phyloP scores from a whole-genome alignment of 2,888 invertebrate species.

The Hydrotaea diabolus region DNA sequence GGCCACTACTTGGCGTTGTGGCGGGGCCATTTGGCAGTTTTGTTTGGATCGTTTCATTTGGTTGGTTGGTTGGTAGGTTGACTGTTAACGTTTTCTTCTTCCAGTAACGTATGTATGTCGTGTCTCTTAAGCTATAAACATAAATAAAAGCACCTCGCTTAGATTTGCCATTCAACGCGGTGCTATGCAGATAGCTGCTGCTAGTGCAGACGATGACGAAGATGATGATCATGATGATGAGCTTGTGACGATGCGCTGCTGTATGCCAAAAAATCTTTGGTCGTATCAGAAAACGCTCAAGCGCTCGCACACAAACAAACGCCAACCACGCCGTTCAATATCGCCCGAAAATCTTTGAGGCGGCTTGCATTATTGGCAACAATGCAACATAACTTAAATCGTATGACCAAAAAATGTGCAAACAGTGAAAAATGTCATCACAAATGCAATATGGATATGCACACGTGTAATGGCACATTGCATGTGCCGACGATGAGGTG shows the following conservation, averaged over 20 bases:
- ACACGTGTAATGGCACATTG: background rate
- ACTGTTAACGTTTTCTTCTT: constrained; percentile 4
- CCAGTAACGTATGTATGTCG: constrained; percentile 65
- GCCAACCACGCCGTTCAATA: too few species aligned
- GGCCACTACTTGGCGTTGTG: constrained; percentile 26
- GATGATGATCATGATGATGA: constrained; percentile 27
- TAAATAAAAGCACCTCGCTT: constrained; percentile 77
- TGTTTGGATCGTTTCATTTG: background rate
- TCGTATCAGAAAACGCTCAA: too few species aligned
- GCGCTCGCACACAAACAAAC: too few species aligned
- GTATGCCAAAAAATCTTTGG: too few species aligned
- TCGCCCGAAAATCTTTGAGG: too few species aligned
- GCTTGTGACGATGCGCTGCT: background rate
- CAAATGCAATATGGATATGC: background rate
- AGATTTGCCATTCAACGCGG: constrained; percentile 27
- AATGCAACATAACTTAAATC: constrained; percentile 32
- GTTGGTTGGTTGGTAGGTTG: constrained; percentile 24
- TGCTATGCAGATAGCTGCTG: background rate
- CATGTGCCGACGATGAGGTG: too few species aligned
- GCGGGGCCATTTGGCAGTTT: constrained; percentile 5
- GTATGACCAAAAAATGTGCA: constrained; percentile 3
- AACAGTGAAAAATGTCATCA: constrained; percentile 34
- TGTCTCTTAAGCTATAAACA: constrained; percentile 76
- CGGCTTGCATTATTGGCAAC: background rate
- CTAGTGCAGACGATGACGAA: background rate